A percentile compares a stretch with the other conserved stretches of the same genome.
phyloP scores from a whole-genome alignment of 2,797 vertebrate genomes.

The Sebastes cheni region DNA sequence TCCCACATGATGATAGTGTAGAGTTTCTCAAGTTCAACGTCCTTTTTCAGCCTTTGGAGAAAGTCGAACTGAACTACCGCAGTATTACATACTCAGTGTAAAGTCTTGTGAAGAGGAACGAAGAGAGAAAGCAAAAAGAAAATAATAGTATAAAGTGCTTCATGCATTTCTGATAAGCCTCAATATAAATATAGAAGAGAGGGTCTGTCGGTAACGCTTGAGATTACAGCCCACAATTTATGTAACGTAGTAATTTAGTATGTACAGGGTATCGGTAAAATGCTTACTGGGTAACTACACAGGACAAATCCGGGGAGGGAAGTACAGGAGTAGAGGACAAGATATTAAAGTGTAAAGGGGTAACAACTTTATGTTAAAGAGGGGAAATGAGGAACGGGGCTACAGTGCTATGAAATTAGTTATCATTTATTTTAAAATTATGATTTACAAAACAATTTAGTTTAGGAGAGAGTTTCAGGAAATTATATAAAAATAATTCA shows the following conservation, averaged over 20 bases:
- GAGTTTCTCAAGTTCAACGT: conserved; percentile 16
- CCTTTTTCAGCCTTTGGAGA: conserved; percentile 9
- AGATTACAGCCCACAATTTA: conserved; percentile 5
- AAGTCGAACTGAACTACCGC: neutral
- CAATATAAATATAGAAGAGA: neutral
- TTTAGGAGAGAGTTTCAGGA: no score
- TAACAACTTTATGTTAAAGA: neutral
- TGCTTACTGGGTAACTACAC: neutral
- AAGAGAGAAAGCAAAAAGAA: neutral
- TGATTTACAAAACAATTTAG: neutral
- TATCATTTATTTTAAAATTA: neutral
- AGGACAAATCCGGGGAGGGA: neutral
- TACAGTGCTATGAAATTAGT: neutral
- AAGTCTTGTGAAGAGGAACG: neutral
- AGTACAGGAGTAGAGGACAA: neutral
- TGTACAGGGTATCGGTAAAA: neutral
- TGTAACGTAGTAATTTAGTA: neutral
- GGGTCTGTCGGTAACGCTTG: neutral
- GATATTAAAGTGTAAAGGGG: neutral
- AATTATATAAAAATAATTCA: no score
- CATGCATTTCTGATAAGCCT: conserved; percentile 31
- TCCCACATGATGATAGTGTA: neutral
- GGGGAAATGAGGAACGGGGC: neutral
- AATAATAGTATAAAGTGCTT: conserved; percentile 38
- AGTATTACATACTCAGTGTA: neutral